A percentile compares a stretch with the other conserved stretches of the same genome.
These are phyloP conservation scores for Phaethon lepturus DNA, from an alignment of 2,113 vertebrate genomes.

Conservation along the genomic window DNA sequence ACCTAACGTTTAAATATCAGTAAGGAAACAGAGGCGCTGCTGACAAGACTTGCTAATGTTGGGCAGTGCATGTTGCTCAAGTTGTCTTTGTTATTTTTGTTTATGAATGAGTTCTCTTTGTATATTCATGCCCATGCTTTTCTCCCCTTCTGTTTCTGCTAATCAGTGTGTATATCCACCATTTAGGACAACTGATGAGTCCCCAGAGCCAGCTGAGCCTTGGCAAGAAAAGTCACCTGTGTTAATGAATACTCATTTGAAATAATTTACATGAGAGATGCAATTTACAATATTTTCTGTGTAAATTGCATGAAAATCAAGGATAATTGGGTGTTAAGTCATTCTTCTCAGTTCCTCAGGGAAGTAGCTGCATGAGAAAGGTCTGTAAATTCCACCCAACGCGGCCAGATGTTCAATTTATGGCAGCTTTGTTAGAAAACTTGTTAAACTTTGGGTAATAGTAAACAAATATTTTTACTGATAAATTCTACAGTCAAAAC, in stretches of 20 bases:
- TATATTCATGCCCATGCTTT: not conserved
- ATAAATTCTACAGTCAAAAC: not conserved
- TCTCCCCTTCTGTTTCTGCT: not conserved
- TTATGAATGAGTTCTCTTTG: not conserved
- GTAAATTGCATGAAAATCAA: conserved; percentile 21
- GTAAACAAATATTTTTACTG: not conserved
- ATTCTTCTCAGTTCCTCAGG: not conserved
- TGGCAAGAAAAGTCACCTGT: conserved; percentile 42
- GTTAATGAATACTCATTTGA: conserved; percentile 21
- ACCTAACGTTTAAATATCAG: not conserved
- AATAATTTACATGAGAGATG: conserved; percentile 22
- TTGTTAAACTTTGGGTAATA: not conserved
- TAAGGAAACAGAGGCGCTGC: not conserved
- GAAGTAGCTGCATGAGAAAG: not conserved
- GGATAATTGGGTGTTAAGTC: not conserved
- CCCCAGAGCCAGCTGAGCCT: conserved; percentile 17
- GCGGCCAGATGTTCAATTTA: not conserved
- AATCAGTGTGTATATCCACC: not conserved
- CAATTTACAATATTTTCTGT: conserved; percentile 28
- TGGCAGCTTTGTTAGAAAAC: not conserved
- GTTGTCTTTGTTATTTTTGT: not conserved
- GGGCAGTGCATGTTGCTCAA: not conserved
- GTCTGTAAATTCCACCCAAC: not conserved
- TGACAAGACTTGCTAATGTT: not conserved
- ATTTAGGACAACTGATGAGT: not conserved